phyloP scores from a whole-genome alignment of 1,140 invertebrate genomes.

The Cydia splendana region DNA sequence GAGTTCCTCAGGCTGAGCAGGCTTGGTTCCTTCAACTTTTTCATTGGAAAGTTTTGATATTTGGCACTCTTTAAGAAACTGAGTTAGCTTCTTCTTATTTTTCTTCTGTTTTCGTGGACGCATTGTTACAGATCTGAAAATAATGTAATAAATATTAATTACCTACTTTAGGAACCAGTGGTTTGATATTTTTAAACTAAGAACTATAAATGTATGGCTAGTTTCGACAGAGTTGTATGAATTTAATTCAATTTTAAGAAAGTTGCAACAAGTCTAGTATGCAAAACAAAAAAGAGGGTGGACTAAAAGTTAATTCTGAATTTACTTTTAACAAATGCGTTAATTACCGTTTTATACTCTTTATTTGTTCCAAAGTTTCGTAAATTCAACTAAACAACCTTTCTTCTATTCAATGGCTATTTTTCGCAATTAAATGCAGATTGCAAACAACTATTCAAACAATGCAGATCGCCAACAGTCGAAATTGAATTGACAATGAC shows the following conservation, averaged over 20 bases:
- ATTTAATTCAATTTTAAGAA: too few species aligned
- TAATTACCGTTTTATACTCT: neutral
- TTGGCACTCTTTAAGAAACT: constrained; percentile 34
- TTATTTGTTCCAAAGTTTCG: neutral
- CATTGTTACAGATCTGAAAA: constrained; percentile 46
- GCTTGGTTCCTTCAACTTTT: neutral
- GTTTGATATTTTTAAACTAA: too few species aligned
- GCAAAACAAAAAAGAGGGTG: constrained; percentile 3
- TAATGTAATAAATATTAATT: neutral
- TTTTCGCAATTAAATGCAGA: neutral
- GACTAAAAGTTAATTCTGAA: neutral
- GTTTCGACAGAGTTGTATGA: too few species aligned
- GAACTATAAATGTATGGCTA: too few species aligned
- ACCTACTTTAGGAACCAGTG: too few species aligned
- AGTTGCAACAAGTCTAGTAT: neutral
- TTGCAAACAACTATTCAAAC: neutral
- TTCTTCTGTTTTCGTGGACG: constrained; percentile 35
- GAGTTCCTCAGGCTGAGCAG: neutral
- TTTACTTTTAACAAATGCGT: neutral
- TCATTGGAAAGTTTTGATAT: constrained; percentile 29
- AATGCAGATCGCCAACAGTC: too few species aligned
- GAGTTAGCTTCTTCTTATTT: constrained; percentile 26
- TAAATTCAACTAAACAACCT: neutral
- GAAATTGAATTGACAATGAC: too few species aligned
- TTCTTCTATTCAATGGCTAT: neutral